Base-by-base conservation (phyloP, 2,113 vertebrate genomes). In the Clarias gariepinus region DNA sequence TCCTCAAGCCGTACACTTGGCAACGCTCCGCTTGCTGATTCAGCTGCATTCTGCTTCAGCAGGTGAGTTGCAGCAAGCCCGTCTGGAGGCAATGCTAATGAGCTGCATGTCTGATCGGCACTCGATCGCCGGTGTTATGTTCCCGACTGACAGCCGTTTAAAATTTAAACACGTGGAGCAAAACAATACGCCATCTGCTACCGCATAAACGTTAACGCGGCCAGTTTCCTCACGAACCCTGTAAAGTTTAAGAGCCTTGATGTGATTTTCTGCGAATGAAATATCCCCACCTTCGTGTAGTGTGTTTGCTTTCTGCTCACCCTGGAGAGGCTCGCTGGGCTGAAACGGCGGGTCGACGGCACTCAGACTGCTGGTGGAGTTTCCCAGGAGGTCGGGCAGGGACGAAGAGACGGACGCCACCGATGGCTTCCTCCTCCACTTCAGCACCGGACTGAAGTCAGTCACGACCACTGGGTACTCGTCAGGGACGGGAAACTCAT, bases 341-440 rank as follows among this genome's bases (percentile, higher is more conserved):
- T 95, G 94, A 87, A 96, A 97, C 74, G 95, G 93, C 28, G 93
- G 87, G 83, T 97, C 97, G 9, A 93, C 89, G 4, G 96, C 13
- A 0, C 93, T 96, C 93, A 97, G 93, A 91, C 95, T 95, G 94
- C 95, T 93, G 89, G 93, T 90, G 0, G 97, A 96, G 66, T 94
- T 91, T 23, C 94, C 95, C 91, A 97, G 94, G 89, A 97, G 93
- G 71, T 97, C 96, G 0, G 96, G 96, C 36, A 97, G 95, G 0
- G 97, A 95, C 85, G 96, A 94, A 2, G 97, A 96, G 83, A 96
- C 91, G 0, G 97, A 95, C 11, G 93, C 87, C 0, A 94, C 94
- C 0, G 96, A 96, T 13, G 96, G 94, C 92, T 97, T 98, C 91
- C 97, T 95, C 79, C 95, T 93, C 97, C 97, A 99, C 89, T 98